Conservation (phyloP, 2,888 invertebrate species). For the Liopterus haemorrhoidalis region DNA sequence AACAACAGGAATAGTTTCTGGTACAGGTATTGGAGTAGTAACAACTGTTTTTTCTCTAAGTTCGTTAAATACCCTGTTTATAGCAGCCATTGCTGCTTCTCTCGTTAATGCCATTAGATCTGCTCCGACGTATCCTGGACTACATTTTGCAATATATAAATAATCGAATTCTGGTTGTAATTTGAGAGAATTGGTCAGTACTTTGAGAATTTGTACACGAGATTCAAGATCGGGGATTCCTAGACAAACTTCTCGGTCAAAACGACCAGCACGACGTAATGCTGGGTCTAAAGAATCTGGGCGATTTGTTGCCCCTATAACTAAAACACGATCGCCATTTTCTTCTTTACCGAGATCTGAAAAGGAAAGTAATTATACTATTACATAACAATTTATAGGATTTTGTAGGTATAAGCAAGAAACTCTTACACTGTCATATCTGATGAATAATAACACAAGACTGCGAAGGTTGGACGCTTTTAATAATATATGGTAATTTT, state of each 20-base stretch:
- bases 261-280: conserved; percentile 82
- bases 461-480: too few relatives aligned
- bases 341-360: conserved; percentile 50
- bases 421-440: too few relatives aligned
- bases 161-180: conserved; percentile 67
- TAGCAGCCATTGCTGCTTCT: conserved; percentile 83
- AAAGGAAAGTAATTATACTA: conserved; percentile 18
- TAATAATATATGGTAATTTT: too few relatives aligned
- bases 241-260: conserved; percentile 88
- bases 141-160: conserved; percentile 68
- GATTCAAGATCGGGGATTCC: conserved; percentile 87
- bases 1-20: conserved; percentile 14
- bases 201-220: conserved; percentile 69
- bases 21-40: conserved; percentile 23
- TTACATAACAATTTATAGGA: conserved; percentile 7
- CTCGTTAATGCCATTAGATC: conserved; percentile 81
- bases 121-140: conserved; percentile 95
- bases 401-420: conserved; percentile 10
- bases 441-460: too few relatives aligned
- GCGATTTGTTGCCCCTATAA: conserved; percentile 94
- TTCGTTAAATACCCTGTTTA: conserved; percentile 56
- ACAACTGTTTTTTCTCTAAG: too few relatives aligned
- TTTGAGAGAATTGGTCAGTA: conserved; percentile 65
- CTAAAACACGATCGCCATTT: conserved; percentile 60
- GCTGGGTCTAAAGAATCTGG: conserved; percentile 91